Base-by-base conservation (phyloP, 2,888 invertebrate genomes). In the Brachypterus glaber region DNA sequence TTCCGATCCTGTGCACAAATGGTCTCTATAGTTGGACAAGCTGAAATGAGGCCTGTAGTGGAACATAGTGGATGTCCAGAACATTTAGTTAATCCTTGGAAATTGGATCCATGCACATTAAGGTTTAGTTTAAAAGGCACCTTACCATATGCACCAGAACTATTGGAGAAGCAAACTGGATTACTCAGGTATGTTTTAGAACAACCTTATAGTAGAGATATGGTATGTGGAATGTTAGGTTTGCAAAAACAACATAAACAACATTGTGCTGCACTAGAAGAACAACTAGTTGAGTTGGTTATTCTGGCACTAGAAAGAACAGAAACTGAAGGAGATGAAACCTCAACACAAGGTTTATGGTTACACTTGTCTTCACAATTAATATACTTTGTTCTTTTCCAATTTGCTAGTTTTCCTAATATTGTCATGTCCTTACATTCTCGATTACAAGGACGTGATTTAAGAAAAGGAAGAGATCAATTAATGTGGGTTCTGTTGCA, bases 401-500 rank as follows among this genome's bases (percentile, higher is more conserved):
- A 93, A 58, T 91, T 91, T 64, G 90, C 91, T 1, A 86, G 83
- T 46, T 96, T 96, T 58, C 87, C 90, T 18, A 89, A 88, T 57
- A 87, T 96, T 57, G 90, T 96, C 0, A 76, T 85, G 69, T 82
- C 88, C 0, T 71, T 96, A 18, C 87, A 91, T 60, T 84, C 86
- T 40, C 89, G 63, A 43, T 41, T 61, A 13, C 58, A 58, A 45
- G 57, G 58, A 11, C 43, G 83, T 48, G 88, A 90, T 56, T 70
- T 92, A 59, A 76, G 84, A 42, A 87, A 89, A 63, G 93, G 95
- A 0, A 72, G 97, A 32, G 96, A 96, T 66, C 93, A 97, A 55
- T 69, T 98, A n/a, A 97, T 98, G 96, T 97, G 97, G 96, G 87
- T 93, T 13, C 69, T 97, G 12, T 69, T 98, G 29, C 97, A 98